Conservation (phyloP, 2,888 invertebrate species). For the Ophion slaviceki region DNA sequence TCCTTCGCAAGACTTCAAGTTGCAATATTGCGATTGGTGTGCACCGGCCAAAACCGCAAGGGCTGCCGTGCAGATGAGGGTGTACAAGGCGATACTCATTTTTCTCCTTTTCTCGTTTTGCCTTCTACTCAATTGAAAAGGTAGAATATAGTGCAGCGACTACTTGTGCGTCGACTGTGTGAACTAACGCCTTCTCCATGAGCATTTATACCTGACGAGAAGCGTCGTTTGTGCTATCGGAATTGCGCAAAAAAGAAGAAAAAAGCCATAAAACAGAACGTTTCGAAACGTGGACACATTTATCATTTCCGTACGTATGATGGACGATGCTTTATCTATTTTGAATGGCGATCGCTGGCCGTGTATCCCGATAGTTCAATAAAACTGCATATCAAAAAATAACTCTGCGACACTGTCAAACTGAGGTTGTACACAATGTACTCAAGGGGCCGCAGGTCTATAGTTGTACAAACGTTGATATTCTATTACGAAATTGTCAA, state of each 20-base stretch:
- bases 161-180: slow-evolving; percentile 18
- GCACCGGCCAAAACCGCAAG: slow-evolving; percentile 21
- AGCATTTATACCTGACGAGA: slow-evolving; percentile 54
- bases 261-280: background rate
- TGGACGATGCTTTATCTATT: too few species aligned
- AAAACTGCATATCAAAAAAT: too few species aligned
- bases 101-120: background rate
- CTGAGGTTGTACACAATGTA: too few species aligned
- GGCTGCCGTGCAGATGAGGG: slow-evolving; percentile 20
- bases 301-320: background rate
- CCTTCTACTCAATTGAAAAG: slow-evolving; percentile 5
- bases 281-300: background rate
- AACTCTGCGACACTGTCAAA: too few species aligned
- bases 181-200: slow-evolving; percentile 20
- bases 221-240: slow-evolving; percentile 1
- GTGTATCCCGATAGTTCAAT: too few species aligned
- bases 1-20: slow-evolving; percentile 11
- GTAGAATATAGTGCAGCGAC: background rate
- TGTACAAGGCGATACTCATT: slow-evolving; percentile 32
- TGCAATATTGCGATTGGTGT: slow-evolving; percentile 43
- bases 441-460: too few species aligned
- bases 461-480: too few species aligned
- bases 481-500: too few species aligned
- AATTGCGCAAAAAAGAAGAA: background rate
- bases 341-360: too few species aligned